Conservation (phyloP, 2,888 invertebrate species). For the Meliscaeva auricollis region DNA sequence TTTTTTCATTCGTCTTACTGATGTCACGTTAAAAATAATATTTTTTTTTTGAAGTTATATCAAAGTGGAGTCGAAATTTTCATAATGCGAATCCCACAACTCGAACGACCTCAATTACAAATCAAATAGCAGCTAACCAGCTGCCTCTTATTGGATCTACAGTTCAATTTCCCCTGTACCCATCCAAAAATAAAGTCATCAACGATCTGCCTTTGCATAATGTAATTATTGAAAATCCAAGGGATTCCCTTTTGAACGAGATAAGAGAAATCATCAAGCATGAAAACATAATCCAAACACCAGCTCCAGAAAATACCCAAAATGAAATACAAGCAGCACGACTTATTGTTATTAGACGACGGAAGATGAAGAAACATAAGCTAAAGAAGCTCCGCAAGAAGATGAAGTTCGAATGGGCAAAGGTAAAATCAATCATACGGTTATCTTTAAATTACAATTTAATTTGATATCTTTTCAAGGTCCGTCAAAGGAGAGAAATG, state of each 20-base stretch:
- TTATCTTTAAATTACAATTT: not conserved
- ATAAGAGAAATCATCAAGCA: conserved; percentile 73
- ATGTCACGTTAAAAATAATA: not conserved
- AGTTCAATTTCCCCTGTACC: conserved; percentile 23
- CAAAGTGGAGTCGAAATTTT: conserved; percentile 24
- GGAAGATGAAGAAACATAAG: conserved; percentile 95
- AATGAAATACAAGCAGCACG: conserved; percentile 88
- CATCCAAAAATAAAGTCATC: conserved; percentile 37
- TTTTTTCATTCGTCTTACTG: not conserved
- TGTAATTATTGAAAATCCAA: conserved; percentile 73
- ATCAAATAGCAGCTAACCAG: not conserved
- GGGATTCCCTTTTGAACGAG: conserved; percentile 64
- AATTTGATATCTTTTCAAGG: conserved; percentile 82
- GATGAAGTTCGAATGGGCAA: conserved; percentile 91
- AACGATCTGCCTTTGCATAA: conserved; percentile 46
- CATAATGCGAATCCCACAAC: conserved; percentile 1
- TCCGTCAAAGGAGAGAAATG: conserved; percentile 88
- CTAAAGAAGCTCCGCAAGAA: conserved; percentile 91
- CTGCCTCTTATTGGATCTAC: conserved; percentile 3
- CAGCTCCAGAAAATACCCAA: conserved; percentile 13
- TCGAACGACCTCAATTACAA: not conserved
- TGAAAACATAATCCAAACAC: conserved; percentile 30
- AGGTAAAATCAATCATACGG: conserved; percentile 83
- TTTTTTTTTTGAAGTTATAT: conserved; percentile 13
- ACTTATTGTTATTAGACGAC: conserved; percentile 90